Conservation (phyloP, 2,797 vertebrate genomes). For the Pseudochirops cupreus region DNA sequence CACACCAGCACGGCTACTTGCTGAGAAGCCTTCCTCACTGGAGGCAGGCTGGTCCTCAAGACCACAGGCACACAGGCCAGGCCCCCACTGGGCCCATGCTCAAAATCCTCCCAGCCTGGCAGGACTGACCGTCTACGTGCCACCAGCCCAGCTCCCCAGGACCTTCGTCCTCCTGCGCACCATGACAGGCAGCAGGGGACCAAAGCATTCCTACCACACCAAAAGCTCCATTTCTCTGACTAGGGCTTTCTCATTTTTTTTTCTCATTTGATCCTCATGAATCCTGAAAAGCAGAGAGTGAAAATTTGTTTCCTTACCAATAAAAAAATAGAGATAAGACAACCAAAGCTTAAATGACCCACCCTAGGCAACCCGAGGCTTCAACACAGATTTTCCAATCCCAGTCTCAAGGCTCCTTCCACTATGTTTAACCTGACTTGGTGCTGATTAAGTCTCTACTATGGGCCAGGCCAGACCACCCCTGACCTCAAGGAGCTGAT, state of each 20-base stretch:
- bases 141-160: background rate
- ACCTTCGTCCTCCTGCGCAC: background rate
- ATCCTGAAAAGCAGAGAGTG: background rate
- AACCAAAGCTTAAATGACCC: background rate
- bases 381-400: background rate
- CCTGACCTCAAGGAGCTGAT: background rate
- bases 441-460: background rate
- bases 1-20: background rate
- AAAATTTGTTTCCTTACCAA: background rate
- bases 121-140: background rate
- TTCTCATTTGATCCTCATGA: background rate
- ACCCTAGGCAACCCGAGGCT: background rate
- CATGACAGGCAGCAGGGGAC: background rate
- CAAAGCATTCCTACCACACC: background rate
- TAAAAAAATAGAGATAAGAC: background rate
- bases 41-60: background rate
- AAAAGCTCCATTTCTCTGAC: background rate
- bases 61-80: background rate
- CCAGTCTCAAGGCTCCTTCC: background rate
- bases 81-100: background rate
- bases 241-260: background rate
- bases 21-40: background rate
- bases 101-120: background rate
- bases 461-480: background rate
- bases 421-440: background rate